These are phyloP conservation scores for Gastracanthus pulcherrimus DNA, from an alignment of 2,888 invertebrate species.

Conservation along the genomic window DNA sequence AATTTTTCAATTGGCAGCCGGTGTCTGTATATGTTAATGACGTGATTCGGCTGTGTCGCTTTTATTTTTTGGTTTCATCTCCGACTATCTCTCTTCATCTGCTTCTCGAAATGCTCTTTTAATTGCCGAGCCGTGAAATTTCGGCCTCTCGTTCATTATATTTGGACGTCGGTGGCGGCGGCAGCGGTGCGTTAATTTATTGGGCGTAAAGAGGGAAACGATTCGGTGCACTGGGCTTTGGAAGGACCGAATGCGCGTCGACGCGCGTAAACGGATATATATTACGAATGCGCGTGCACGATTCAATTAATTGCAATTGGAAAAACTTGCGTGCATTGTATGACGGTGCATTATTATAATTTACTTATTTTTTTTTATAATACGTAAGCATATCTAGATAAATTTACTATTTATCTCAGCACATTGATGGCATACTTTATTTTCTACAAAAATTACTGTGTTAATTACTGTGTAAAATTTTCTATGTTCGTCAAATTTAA, in stretches of 20 bases:
- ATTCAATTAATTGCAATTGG: neutral
- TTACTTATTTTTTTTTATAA: too few species aligned
- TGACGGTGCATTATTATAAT: too few species aligned
- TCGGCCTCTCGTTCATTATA: conserved; percentile 19
- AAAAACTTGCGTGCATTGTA: too few species aligned
- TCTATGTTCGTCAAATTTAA: too few species aligned
- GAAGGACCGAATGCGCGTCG: neutral
- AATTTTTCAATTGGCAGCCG: too few species aligned
- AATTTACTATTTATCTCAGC: too few species aligned
- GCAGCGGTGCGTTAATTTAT: conserved; percentile 36
- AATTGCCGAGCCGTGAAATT: conserved; percentile 41
- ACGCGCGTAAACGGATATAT: too few species aligned
- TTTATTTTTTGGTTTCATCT: neutral
- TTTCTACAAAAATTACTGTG: too few species aligned
- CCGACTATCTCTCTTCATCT: neutral
- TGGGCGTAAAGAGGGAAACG: conserved; percentile 19
- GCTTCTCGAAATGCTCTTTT: conserved; percentile 7
- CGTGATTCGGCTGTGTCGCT: neutral
- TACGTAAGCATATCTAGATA: too few species aligned
- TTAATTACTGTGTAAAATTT: too few species aligned
- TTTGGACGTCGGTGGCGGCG: neutral
- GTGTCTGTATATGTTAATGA: too few species aligned
- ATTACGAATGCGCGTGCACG: neutral
- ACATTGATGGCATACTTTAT: too few species aligned
- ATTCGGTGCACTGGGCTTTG: neutral